phyloP scores from a whole-genome alignment of 2,113 vertebrate genomes.

The Okapia johnstoni region DNA sequence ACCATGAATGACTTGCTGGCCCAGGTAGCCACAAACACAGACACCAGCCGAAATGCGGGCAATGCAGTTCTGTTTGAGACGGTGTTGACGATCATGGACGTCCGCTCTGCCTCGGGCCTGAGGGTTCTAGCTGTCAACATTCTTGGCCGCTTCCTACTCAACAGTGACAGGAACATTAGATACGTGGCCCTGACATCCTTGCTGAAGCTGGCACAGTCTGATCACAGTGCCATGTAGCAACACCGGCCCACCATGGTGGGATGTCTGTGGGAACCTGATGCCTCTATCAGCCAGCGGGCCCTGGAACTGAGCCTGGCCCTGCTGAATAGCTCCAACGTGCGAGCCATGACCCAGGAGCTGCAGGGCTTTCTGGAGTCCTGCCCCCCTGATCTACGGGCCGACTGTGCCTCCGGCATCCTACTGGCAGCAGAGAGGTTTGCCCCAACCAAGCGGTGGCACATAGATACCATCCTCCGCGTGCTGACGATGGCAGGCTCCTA shows the following conservation, averaged over 20 bases:
- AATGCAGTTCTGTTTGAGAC: slow-evolving; percentile 91
- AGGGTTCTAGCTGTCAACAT: slow-evolving; percentile 92
- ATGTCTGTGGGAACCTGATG: slow-evolving; percentile 88
- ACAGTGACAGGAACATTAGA: slow-evolving; percentile 91
- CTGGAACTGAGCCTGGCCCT: slow-evolving; percentile 90
- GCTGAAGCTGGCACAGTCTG: slow-evolving; percentile 87
- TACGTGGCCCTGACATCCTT: slow-evolving; percentile 91
- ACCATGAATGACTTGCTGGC: slow-evolving; percentile 91
- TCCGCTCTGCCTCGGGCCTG: slow-evolving; percentile 88
- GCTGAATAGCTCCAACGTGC: slow-evolving; percentile 88
- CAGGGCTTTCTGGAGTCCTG: slow-evolving; percentile 87
- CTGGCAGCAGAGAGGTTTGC: slow-evolving; percentile 90
- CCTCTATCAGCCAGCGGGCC: slow-evolving; percentile 89
- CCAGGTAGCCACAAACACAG: slow-evolving; percentile 94
- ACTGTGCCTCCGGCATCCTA: slow-evolving; percentile 90
- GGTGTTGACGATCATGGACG: slow-evolving; percentile 89
- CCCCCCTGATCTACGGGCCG: slow-evolving; percentile 82
- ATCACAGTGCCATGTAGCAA: slow-evolving; percentile 90
- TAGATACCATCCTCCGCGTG: slow-evolving; percentile 92
- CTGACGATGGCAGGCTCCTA: slow-evolving; percentile 88
- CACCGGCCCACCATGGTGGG: slow-evolving; percentile 90
- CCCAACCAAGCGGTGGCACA: slow-evolving; percentile 91
- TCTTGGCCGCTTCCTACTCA: slow-evolving; percentile 91
- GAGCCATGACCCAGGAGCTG: slow-evolving; percentile 89
- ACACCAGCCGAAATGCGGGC: slow-evolving; percentile 90